Evolutionary conservation across 2,888 invertebrate species (phyloP).

Genomic region (Dilophus febrilis): DNA sequence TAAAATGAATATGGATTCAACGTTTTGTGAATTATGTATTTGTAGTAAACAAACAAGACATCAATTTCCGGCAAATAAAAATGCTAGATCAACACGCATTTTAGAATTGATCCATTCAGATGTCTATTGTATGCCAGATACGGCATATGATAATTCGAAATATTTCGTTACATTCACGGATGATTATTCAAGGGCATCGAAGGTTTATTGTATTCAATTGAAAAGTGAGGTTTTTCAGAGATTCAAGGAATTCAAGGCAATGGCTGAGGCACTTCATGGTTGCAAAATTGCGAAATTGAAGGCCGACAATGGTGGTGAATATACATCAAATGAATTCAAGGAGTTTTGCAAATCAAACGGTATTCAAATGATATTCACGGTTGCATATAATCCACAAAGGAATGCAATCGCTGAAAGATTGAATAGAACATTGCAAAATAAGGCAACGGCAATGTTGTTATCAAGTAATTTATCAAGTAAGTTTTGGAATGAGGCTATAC

Average conservation of each 20-base stretch:
- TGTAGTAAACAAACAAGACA: constrained; percentile 2
- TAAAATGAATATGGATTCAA: neutral
- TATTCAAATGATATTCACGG: neutral
- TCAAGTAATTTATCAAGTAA: neutral
- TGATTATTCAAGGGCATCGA: neutral
- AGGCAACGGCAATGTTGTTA: constrained; percentile 1
- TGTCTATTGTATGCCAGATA: neutral
- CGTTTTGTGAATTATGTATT: constrained; percentile 3
- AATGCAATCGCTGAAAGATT: constrained; percentile 5
- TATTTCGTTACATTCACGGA: constrained; percentile 2
- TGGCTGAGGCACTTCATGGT: neutral
- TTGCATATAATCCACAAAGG: constrained; percentile 3
- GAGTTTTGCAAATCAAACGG: neutral
- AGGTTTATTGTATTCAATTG: neutral
- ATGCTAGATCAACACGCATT: neutral
- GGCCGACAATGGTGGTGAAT: constrained; percentile 6
- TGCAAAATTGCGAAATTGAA: constrained; percentile 1
- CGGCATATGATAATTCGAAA: neutral
- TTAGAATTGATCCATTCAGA: constrained; percentile 2
- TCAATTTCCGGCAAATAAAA: neutral
- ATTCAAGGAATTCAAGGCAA: constrained; percentile 1
- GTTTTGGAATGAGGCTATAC: constrained; percentile 2
- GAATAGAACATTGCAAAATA: constrained; percentile 5
- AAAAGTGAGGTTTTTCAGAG: constrained; percentile 1
- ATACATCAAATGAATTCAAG: constrained; percentile 3